Evolutionary conservation across 2,797 vertebrate species (phyloP).

Genomic region (Hipposideros larvatus): DNA sequence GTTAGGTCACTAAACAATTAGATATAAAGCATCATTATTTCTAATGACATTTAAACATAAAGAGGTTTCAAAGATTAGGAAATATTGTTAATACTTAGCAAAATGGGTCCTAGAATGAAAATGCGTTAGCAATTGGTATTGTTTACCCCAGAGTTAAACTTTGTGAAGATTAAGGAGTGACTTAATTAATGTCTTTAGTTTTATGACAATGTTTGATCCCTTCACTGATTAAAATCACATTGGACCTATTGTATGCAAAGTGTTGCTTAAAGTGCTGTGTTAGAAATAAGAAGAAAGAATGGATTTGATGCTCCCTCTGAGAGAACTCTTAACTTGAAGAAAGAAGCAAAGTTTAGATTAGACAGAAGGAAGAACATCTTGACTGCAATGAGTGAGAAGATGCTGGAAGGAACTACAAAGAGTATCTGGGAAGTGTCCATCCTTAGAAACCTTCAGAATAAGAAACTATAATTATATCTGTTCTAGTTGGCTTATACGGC

Average conservation of each 20-base stretch:
- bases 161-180: neutral
- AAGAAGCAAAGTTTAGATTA: conserved; percentile 65
- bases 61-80: conserved; percentile 42
- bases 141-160: neutral
- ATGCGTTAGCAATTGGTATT: conserved; percentile 18
- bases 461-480: conserved; percentile 71
- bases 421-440: conserved; percentile 50
- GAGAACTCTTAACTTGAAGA: conserved; percentile 51
- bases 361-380: conserved; percentile 74
- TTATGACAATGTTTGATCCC: conserved; percentile 23
- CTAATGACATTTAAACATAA: neutral
- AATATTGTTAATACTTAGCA: neutral
- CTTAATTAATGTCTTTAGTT: conserved; percentile 3
- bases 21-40: conserved; percentile 2
- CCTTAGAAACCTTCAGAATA: conserved; percentile 63
- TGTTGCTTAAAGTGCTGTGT: neutral
- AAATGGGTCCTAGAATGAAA: neutral
- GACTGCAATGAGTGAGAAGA: conserved; percentile 66
- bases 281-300: conserved; percentile 6
- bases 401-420: conserved; percentile 58
- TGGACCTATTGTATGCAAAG: neutral
- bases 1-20: neutral
- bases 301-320: neutral
- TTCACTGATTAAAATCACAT: conserved; percentile 46
- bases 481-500: conserved; percentile 59